A percentile compares a stretch with the other conserved stretches of the same genome.
These are phyloP conservation scores for Lepus europaeus DNA, from an alignment of 2,113 vertebrate species.

Conservation along the genomic window DNA sequence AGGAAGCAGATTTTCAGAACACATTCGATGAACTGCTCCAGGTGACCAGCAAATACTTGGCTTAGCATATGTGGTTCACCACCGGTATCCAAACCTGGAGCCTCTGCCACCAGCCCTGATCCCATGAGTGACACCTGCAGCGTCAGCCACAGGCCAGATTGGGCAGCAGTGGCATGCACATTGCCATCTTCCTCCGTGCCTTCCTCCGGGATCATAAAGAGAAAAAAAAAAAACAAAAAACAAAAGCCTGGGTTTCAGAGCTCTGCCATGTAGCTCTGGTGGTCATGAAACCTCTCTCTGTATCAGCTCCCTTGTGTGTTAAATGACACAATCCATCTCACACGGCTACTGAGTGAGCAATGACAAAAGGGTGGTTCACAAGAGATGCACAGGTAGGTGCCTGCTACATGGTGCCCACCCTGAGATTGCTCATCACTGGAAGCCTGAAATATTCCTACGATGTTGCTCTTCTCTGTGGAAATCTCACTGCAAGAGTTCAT, in stretches of 20 bases:
- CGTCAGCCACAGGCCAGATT: not conserved
- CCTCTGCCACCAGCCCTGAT: not conserved
- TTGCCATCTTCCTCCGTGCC: not conserved
- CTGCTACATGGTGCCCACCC: not conserved
- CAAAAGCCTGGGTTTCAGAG: not conserved
- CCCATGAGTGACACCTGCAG: not conserved
- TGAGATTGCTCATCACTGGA: no score
- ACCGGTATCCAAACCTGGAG: not conserved
- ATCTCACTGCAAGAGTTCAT: not conserved
- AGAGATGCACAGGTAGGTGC: not conserved
- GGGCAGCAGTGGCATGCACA: not conserved
- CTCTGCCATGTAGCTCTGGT: not conserved
- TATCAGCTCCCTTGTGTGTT: not conserved
- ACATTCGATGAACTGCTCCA: not conserved
- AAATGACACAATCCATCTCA: not conserved
- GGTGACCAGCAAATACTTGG: not conserved
- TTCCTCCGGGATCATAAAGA: not conserved
- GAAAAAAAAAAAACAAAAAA: not conserved
- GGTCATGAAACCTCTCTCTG: not conserved
- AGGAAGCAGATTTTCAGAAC: slow-evolving; percentile 14
- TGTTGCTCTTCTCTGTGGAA: not conserved
- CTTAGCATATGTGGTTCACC: not conserved
- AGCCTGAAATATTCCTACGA: not conserved
- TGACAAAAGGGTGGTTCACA: not conserved
- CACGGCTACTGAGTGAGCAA: not conserved